Evolutionary conservation across 1,140 invertebrate species (phyloP).

Genomic region (Rhopalosiphum padi): DNA sequence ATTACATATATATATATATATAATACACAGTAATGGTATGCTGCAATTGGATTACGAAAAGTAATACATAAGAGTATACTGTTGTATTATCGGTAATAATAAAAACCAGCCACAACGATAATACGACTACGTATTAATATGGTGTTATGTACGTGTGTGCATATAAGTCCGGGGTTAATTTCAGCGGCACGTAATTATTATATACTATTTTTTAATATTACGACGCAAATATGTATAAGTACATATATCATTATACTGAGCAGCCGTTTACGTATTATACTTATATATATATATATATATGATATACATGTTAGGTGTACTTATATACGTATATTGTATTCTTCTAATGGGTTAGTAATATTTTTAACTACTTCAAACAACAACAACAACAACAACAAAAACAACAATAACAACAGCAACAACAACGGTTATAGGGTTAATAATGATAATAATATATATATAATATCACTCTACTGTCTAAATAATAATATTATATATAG

Average conservation of each 20-base stretch:
- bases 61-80: not conserved
- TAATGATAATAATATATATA: not conserved
- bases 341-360: conserved; percentile 49
- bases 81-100: not conserved
- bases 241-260: not conserved
- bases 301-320: not conserved
- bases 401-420: conserved; percentile 27
- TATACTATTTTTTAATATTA: not conserved
- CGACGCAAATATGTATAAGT: not conserved
- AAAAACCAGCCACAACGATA: too few species aligned
- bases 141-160: not conserved
- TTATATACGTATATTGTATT: not conserved
- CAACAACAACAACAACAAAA: conserved; percentile 45
- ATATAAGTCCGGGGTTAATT: not conserved
- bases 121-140: too few species aligned
- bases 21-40: not conserved
- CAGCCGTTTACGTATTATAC: not conserved
- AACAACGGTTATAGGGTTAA: conserved; percentile 42
- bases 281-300: not conserved
- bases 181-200: not conserved
- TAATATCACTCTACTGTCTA: not conserved
- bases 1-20: not conserved
- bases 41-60: too few species aligned
- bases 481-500: conserved; percentile 1
- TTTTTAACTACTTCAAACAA: conserved; percentile 55